These are phyloP conservation scores for Linnaemya vulpina DNA, from an alignment of 2,888 invertebrate species.

Conservation along the genomic window DNA sequence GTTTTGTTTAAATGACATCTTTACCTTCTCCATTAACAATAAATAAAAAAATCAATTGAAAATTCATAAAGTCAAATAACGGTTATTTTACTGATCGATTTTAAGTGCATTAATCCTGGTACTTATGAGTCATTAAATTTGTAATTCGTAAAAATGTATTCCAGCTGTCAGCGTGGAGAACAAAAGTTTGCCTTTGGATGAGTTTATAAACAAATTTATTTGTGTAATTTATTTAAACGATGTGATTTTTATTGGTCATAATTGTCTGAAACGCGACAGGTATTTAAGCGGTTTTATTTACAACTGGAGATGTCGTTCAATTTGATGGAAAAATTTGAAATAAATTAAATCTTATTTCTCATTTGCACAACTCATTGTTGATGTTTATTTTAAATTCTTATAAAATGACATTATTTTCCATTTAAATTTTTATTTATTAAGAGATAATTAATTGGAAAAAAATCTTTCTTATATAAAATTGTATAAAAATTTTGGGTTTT, in stretches of 20 bases:
- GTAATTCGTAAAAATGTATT: neutral
- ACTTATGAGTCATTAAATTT: conserved; percentile 37
- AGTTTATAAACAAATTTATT: conserved; percentile 38
- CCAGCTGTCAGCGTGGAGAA: neutral
- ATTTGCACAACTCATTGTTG: neutral
- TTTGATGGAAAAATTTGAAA: conserved; percentile 28
- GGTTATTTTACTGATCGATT: conserved; percentile 21
- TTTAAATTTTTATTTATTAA: conserved; percentile 1
- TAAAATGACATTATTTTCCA: conserved; percentile 12
- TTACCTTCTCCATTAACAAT: neutral
- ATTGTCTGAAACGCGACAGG: conserved; percentile 10
- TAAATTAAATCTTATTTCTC: conserved; percentile 41
- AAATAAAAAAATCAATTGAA: conserved; percentile 26
- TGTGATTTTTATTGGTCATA: conserved; percentile 49
- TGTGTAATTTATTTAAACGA: conserved; percentile 42
- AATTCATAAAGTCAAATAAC: conserved; percentile 33
- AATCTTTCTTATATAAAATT: no score
- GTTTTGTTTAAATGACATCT: neutral
- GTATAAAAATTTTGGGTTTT: no score
- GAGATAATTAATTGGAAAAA: neutral
- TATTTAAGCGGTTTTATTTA: conserved; percentile 6
- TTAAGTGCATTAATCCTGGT: conserved; percentile 12
- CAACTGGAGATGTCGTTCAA: neutral
- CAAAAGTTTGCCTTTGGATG: conserved; percentile 24
- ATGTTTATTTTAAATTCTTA: conserved; percentile 11